These are phyloP conservation scores for Pollachius pollachius DNA, from an alignment of 2,113 vertebrate genomes.

Conservation along the genomic window DNA sequence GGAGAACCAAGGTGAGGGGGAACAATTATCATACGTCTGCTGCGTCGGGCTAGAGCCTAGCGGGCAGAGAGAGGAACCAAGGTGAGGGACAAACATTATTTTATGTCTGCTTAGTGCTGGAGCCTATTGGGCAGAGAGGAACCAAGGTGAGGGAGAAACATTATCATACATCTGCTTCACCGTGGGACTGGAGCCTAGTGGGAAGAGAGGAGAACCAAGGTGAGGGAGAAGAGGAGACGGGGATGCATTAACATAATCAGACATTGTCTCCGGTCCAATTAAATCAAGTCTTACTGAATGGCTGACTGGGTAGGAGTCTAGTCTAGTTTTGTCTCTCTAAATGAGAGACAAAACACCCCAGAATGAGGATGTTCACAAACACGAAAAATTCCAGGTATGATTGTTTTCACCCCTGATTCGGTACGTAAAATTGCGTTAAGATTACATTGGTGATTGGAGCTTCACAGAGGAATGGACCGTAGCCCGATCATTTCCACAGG, in stretches of 20 bases:
- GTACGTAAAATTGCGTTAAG: constrained; percentile 22
- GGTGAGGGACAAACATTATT: no score
- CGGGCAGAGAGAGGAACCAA: no score
- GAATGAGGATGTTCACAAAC: constrained; percentile 22
- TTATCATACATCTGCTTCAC: constrained; percentile 84
- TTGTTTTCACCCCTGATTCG: constrained; percentile 39
- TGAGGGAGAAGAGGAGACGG: not conserved
- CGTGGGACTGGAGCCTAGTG: constrained; percentile 44
- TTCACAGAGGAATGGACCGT: constrained; percentile 32
- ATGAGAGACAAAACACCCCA: constrained; percentile 38
- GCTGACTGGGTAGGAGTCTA: constrained; percentile 4
- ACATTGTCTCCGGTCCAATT: constrained; percentile 2
- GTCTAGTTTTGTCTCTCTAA: constrained; percentile 33
- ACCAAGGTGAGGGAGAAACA: no score
- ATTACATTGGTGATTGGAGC: constrained; percentile 45
- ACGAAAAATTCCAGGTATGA: constrained; percentile 23
- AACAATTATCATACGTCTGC: constrained; percentile 73
- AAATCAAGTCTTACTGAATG: constrained; percentile 31
- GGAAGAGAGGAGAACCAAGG: not conserved
- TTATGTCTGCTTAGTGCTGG: no score
- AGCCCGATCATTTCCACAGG: constrained; percentile 1
- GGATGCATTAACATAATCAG: constrained; percentile 2
- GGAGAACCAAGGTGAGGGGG: no score
- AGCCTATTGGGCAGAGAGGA: no score
- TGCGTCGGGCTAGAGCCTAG: constrained; percentile 86